Evolutionary conservation across 2,797 vertebrate species (phyloP), one percentile per base, ranked within the genome.

Genomic region (Ctenosaura bakeri): DNA sequence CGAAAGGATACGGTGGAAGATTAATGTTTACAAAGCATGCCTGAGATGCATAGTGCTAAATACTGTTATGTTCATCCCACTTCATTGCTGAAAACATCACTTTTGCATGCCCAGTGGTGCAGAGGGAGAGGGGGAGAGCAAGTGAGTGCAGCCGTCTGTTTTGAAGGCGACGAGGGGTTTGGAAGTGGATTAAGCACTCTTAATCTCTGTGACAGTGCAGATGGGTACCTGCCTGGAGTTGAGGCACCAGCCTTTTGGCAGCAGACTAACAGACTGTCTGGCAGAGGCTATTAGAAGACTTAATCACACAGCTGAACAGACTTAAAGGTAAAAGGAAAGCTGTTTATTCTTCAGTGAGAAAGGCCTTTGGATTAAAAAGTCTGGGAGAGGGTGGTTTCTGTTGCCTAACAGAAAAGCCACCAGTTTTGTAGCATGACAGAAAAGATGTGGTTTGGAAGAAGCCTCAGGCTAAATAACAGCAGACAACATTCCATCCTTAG

Each of bases 291-390:
- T 76, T 93, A 3, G 1, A 91, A 91, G 59, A 92, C 46, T 26
- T 93, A 89, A 89, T 93, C 82, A 83, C 82, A 87, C 88, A 83
- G 90, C n/a, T 54, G 77, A 93, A 90, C 35, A 87, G 79, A 84
- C 87, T 94, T 95, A 89, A 88, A 89, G 92, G 77, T 86, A 24
- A 89, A 87, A 71, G 80, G 91, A 79, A 87, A 86, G 86, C 92
- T 93, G 84, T 87, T 92, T 93, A 79, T 77, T 89, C 20, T 83
- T 66, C 71, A 86, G 9, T 1, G 12, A 6, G 56, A 10, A 93
- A 86, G 85, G 16, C 59, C 91, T 46, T 5, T 0, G n/a, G 73
- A 92, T 85, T 92, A 88, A 88, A 90, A 91, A 89, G 6, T 22
- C 26, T 90, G 16, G 46, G 71, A 84, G 88, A 80, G n/a, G 56